phyloP scores from a whole-genome alignment of 2,113 vertebrate species.

The Spermophilus dauricus region DNA sequence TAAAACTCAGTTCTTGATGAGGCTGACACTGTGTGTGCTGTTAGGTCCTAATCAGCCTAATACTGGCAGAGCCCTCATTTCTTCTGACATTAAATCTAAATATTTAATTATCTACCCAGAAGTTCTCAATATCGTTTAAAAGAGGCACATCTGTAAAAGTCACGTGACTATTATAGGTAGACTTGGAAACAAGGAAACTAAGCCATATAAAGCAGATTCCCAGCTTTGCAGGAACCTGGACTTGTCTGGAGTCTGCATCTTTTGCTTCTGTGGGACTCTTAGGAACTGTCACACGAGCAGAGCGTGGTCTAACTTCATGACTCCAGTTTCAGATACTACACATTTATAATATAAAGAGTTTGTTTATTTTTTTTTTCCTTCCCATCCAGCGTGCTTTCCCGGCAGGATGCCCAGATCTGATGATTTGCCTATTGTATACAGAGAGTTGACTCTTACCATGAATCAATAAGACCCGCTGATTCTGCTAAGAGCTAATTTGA shows the following conservation, averaged over 20 bases:
- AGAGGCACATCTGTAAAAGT: not conserved
- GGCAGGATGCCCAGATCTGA: not conserved
- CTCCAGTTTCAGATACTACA: not conserved
- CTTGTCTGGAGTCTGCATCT: not conserved
- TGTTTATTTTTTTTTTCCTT: not conserved
- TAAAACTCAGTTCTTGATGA: not conserved
- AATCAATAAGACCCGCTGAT: not conserved
- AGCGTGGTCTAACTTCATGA: not conserved
- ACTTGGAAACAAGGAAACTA: not conserved
- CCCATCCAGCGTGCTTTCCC: not conserved
- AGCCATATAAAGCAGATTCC: not conserved
- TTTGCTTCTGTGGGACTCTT: not conserved
- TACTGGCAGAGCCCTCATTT: not conserved
- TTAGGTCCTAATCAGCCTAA: not conserved
- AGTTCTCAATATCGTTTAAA: not conserved
- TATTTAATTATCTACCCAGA: not conserved
- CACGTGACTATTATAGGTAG: not conserved
- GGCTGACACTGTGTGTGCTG: not conserved
- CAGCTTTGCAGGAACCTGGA: not conserved
- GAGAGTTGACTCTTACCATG: not conserved
- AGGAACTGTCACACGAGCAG: not conserved
- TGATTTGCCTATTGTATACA: not conserved
- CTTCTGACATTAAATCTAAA: not conserved
- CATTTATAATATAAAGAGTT: not conserved
- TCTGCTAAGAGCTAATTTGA: conserved; percentile 54